phyloP scores from a whole-genome alignment of 2,888 invertebrate genomes.

The Stenodema calcarata region DNA sequence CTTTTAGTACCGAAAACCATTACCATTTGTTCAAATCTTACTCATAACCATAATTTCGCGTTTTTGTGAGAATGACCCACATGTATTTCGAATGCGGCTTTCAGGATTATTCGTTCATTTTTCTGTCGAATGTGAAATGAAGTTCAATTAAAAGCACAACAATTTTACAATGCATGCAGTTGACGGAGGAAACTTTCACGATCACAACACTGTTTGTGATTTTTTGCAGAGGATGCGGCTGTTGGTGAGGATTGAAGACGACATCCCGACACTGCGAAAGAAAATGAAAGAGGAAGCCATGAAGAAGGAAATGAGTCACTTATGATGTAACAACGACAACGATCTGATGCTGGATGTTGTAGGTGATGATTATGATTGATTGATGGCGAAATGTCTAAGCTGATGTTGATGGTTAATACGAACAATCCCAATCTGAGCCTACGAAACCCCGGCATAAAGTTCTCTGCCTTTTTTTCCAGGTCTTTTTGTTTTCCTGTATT shows the following conservation, averaged over 20 bases:
- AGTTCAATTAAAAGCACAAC: too few species aligned
- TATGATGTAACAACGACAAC: conserved; percentile 33
- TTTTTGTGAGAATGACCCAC: too few species aligned
- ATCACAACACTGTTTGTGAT: conserved; percentile 22
- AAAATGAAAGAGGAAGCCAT: conserved; percentile 69
- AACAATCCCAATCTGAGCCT: background rate
- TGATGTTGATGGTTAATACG: background rate
- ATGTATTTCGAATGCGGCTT: too few species aligned
- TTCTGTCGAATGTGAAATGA: too few species aligned
- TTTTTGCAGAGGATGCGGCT: conserved; percentile 79
- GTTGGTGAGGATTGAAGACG: conserved; percentile 85
- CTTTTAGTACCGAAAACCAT: too few species aligned
- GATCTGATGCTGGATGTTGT: background rate
- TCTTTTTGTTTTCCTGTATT: background rate
- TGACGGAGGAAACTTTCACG: too few species aligned
- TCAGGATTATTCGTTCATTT: too few species aligned
- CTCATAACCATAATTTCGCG: too few species aligned
- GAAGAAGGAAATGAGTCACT: conserved; percentile 56
- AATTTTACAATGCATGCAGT: too few species aligned
- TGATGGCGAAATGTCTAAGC: background rate
- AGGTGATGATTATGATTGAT: background rate
- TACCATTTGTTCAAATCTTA: too few species aligned
- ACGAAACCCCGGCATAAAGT: background rate
- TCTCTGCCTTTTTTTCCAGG: background rate
- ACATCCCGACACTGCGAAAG: conserved; percentile 75